Conservation (phyloP, 2,113 vertebrate genomes). For the Apeltes quadracus region DNA sequence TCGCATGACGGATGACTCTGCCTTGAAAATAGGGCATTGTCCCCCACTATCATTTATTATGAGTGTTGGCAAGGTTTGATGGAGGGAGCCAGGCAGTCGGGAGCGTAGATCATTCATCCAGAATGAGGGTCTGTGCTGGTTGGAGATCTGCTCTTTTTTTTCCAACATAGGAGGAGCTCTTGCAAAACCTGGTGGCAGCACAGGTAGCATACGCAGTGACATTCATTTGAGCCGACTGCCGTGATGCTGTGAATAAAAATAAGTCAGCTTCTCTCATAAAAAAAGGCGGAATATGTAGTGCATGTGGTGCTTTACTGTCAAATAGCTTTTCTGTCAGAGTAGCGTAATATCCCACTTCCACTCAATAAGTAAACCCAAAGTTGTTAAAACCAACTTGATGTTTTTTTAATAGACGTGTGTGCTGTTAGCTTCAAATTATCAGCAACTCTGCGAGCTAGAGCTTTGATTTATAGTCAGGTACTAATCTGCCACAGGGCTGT, state of each 20-base stretch:
- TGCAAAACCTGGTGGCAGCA: slow-evolving; percentile 35
- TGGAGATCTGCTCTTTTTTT: slow-evolving; percentile 46
- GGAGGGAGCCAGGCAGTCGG: slow-evolving; percentile 72
- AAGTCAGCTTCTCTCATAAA: background rate
- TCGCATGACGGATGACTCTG: slow-evolving; percentile 81
- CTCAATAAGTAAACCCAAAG: slow-evolving; percentile 11
- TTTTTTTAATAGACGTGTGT: slow-evolving; percentile 12
- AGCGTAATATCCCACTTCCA: slow-evolving; percentile 26
- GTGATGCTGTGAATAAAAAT: slow-evolving; percentile 8
- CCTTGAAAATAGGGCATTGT: slow-evolving; percentile 84
- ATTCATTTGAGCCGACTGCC: slow-evolving; percentile 13
- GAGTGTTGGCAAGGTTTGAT: slow-evolving; percentile 80
- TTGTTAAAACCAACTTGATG: slow-evolving; percentile 18
- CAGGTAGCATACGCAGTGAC: background rate
- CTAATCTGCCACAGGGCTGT: slow-evolving; percentile 57
- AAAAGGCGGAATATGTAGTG: background rate
- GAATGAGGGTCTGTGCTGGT: slow-evolving; percentile 61
- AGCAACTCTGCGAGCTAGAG: slow-evolving; percentile 40
- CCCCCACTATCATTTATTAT: slow-evolving; percentile 84
- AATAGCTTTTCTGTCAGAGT: slow-evolving; percentile 10
- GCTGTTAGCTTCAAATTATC: slow-evolving; percentile 39
- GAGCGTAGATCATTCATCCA: slow-evolving; percentile 79
- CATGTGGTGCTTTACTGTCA: slow-evolving; percentile 17
- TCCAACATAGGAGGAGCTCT: slow-evolving; percentile 30
- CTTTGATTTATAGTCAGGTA: slow-evolving; percentile 52